phyloP scores from a whole-genome alignment of 1,140 invertebrate genomes.

The Heliothis subflexa region DNA sequence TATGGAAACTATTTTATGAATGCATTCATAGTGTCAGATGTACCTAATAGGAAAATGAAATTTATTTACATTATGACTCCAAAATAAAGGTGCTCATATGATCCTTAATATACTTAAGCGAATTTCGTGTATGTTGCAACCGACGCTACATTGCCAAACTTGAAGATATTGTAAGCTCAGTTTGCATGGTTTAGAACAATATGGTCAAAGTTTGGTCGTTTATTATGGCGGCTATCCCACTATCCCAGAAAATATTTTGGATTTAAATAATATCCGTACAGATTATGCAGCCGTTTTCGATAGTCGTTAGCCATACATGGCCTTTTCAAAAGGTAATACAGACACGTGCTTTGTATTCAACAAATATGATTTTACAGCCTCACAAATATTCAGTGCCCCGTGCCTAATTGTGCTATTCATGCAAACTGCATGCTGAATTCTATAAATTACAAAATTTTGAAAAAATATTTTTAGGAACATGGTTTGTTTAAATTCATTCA shows the following conservation, averaged over 20 bases:
- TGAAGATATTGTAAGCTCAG: not conserved
- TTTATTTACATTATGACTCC: no score
- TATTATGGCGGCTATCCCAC: not conserved
- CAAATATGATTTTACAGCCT: slow-evolving; percentile 13
- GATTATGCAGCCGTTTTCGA: not conserved
- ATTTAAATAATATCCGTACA: not conserved
- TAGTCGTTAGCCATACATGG: not conserved
- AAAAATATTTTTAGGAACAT: not conserved
- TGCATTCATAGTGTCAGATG: not conserved
- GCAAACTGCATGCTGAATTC: not conserved
- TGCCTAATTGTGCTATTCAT: slow-evolving; percentile 14
- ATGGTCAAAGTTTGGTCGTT: slow-evolving; percentile 16
- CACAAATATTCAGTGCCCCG: not conserved
- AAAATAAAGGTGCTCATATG: not conserved
- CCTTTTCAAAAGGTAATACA: not conserved
- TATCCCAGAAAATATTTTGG: not conserved
- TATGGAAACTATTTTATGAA: slow-evolving; percentile 5
- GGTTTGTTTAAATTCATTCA: not conserved
- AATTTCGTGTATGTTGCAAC: not conserved
- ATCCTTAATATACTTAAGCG: not conserved
- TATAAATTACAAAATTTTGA: slow-evolving; percentile 12
- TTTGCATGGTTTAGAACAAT: slow-evolving; percentile 13
- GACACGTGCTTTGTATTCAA: not conserved
- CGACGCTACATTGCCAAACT: not conserved
- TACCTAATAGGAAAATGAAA: no score